Percentiles rank a stretch among this genome's conserved stretches.
Conservation (phyloP, 2,797 vertebrate genomes). For the Chelon auratus region DNA sequence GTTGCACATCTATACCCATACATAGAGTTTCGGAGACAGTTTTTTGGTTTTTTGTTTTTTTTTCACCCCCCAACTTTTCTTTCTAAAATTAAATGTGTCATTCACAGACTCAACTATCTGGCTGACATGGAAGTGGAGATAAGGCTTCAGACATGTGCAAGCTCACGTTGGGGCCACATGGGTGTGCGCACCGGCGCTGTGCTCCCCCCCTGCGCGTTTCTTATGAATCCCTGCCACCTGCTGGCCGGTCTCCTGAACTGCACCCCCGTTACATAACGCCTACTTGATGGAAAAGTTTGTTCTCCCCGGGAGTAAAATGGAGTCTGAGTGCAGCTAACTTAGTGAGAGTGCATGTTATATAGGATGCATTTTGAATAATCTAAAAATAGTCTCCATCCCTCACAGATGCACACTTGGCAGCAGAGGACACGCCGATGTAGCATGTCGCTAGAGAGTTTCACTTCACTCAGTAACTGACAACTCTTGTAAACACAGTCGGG, state of each 20-base stretch:
- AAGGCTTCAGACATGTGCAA: slow-evolving; percentile 14
- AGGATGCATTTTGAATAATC: too few species aligned
- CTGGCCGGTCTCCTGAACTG: slow-evolving; percentile 27
- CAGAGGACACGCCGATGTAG: too few species aligned
- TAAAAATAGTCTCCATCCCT: too few species aligned
- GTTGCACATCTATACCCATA: too few species aligned
- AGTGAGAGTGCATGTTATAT: neutral
- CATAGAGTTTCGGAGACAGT: too few species aligned
- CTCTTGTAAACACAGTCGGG: too few species aligned
- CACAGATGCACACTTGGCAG: too few species aligned
- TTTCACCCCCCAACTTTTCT: too few species aligned
- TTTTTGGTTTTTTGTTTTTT: neutral
- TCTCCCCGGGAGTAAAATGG: neutral
- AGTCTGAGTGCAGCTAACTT: neutral
- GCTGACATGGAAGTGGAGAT: neutral
- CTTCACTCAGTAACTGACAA: too few species aligned
- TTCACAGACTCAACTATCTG: neutral
- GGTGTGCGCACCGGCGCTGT: fast-evolving
- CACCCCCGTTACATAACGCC: slow-evolving; percentile 2
- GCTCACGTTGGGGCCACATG: slow-evolving; percentile 24
- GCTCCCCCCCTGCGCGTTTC: neutral
- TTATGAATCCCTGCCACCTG: slow-evolving; percentile 36
- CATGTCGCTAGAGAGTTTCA: too few species aligned
- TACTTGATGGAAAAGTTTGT: neutral
- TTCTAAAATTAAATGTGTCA: neutral